phyloP scores from a whole-genome alignment of 2,888 invertebrate genomes.

The Ennomos erosarius region DNA sequence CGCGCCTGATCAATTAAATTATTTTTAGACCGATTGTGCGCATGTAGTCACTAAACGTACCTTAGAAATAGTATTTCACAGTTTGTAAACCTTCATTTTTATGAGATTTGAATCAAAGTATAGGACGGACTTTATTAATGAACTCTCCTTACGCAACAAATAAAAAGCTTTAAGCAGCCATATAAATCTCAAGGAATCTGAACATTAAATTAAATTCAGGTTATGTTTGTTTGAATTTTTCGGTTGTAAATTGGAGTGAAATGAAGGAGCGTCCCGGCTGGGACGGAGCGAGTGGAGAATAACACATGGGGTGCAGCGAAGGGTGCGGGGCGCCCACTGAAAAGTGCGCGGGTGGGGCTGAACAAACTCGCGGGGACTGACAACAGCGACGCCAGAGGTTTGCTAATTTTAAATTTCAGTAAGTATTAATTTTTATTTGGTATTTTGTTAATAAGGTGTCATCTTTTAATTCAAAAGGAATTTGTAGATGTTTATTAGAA shows the following conservation, averaged over 20 bases:
- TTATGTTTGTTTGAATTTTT: conserved; percentile 81
- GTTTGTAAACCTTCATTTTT: too few relatives aligned
- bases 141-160: not conserved
- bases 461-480: not conserved
- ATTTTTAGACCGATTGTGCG: too few relatives aligned
- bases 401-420: conserved; percentile 45
- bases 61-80: not conserved
- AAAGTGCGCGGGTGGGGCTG: conserved; percentile 85
- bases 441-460: not conserved
- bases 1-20: too few relatives aligned
- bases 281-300: conserved; percentile 72
- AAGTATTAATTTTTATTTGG: conserved; percentile 5
- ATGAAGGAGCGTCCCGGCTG: conserved; percentile 84
- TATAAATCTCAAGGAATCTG: conserved; percentile 47
- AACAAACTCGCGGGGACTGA: conserved; percentile 84
- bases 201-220: conserved; percentile 68
- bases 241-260: conserved; percentile 84
- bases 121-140: too few relatives aligned
- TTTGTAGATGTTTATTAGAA: too few relatives aligned
- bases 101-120: too few relatives aligned
- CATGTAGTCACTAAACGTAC: too few relatives aligned
- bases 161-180: conserved; percentile 1
- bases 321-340: conserved; percentile 82
- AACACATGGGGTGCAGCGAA: conserved; percentile 78
- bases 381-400: conserved; percentile 55